These are phyloP conservation scores for Telmatherina bonti DNA, from an alignment of 2,797 vertebrate genomes.

Conservation along the genomic window DNA sequence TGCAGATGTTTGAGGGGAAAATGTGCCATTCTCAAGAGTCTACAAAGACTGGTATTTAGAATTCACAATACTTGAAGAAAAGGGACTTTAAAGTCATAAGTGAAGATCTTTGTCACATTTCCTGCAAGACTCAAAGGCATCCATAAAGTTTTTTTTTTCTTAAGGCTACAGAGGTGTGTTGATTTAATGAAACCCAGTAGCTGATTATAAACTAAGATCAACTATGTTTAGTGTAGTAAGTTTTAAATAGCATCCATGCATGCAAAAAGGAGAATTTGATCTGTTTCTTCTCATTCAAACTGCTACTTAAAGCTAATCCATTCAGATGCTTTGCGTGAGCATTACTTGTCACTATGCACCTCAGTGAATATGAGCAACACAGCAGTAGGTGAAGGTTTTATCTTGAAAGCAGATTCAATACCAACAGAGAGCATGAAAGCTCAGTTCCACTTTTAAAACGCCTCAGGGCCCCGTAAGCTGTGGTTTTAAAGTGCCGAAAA, in stretches of 20 bases:
- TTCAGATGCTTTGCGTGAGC: conserved; percentile 41
- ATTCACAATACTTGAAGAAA: background rate
- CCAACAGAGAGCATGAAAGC: conserved; percentile 55
- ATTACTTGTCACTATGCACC: conserved; percentile 67
- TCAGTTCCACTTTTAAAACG: conserved; percentile 60
- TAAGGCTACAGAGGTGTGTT: background rate
- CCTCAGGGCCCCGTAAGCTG: conserved; percentile 46
- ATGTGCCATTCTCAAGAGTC: background rate
- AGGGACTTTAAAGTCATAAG: background rate
- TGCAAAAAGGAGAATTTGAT: conserved; percentile 43
- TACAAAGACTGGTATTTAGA: background rate
- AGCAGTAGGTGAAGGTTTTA: conserved; percentile 68
- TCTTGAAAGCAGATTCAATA: conserved; percentile 61
- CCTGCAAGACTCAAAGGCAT: background rate
- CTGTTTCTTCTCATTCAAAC: conserved; percentile 28
- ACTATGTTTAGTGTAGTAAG: background rate
- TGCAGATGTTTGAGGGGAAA: background rate
- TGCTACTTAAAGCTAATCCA: conserved; percentile 44
- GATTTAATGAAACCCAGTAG: background rate
- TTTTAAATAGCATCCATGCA: conserved; percentile 21
- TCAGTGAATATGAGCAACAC: conserved; percentile 54
- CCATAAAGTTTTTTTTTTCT: background rate
- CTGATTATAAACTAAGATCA: background rate
- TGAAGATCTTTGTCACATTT: background rate
- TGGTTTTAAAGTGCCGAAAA: conserved; percentile 66